Evolutionary conservation across 2,113 vertebrate genomes (phyloP), one percentile per base, ranked within the genome.

Genomic region (Carassius gibelio): DNA sequence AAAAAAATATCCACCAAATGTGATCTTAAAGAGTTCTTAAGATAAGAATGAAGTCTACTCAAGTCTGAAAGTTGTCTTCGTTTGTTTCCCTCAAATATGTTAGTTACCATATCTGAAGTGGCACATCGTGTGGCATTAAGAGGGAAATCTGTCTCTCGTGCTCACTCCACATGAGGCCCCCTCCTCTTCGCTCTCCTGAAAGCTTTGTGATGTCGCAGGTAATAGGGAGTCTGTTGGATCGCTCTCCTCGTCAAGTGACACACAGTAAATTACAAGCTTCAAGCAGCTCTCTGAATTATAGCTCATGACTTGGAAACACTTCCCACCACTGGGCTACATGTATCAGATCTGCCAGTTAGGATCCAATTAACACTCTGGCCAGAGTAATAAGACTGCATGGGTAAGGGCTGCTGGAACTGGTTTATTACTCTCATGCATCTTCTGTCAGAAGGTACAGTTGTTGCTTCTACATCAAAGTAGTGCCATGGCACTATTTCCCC

Each of bases 261-360:
- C 95, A 95, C 95, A 95, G 96, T 99, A 98, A 99, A 99, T 99
- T 99, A 99, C 97, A 96, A 96, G 97, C 98, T 99, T 98, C 97
- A 97, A 98, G 97, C 97, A 96, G 96, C 96, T 97, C 94, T 90
- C 95, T 96, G 96, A 98, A 98, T 99, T 99, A 97, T 95, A 98
- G 97, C 98, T 99, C 97, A 97, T 98, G 97, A 97, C 96, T 97
- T 95, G 96, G 96, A 97, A 97, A 97, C 95, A 96, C 94, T 96
- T 96, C 95, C 93, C 94, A 97, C 96, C 96, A 96, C 95, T 94
- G 95, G 95, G 95, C 97, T 95, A 94, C 96, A 95, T 95, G 96
- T 98, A 99, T 97, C 97, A 98, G 97, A 99, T 99, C 97, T 97
- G 96, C 96, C 97, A 97, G 98, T 98, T 98, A 99, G 97, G 96